Percentiles rank a stretch among this genome's conserved stretches.
phyloP scores from a whole-genome alignment of 2,888 invertebrate genomes.

The Lordiphosa andalusiaca region DNA sequence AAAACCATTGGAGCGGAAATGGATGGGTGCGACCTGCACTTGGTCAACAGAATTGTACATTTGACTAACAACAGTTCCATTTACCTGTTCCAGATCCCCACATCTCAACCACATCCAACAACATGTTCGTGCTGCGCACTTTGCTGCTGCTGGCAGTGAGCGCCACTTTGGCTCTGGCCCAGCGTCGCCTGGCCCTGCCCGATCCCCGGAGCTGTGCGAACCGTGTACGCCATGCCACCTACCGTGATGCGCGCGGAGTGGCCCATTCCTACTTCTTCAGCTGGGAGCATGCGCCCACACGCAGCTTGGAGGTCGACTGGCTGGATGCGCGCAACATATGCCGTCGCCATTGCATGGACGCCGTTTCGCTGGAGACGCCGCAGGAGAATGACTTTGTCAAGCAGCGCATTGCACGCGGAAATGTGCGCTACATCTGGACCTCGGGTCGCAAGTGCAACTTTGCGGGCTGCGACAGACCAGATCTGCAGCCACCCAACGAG shows the following conservation, averaged over 20 bases:
- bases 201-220: constrained; percentile 94
- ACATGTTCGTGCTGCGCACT: constrained; percentile 77
- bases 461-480: constrained; percentile 91
- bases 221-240: constrained; percentile 92
- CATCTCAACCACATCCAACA: constrained; percentile 10
- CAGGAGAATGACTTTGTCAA: constrained; percentile 95
- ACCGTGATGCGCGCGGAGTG: constrained; percentile 92
- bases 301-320: constrained; percentile 93
- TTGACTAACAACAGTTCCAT: constrained; percentile 10
- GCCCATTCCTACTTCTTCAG: constrained; percentile 96
- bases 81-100: constrained; percentile 10
- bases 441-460: constrained; percentile 96
- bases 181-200: constrained; percentile 91
- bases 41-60: not conserved
- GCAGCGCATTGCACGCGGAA: constrained; percentile 90
- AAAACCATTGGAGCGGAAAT: constrained; percentile 60
- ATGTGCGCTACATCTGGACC: constrained; percentile 92
- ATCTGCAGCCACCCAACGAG: constrained; percentile 91
- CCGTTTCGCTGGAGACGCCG: constrained; percentile 93
- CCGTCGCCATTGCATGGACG: constrained; percentile 95
- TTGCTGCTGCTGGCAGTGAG: constrained; percentile 85
- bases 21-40: constrained; percentile 42
- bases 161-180: constrained; percentile 86
- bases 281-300: constrained; percentile 92
- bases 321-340: constrained; percentile 94